Base-by-base conservation (phyloP, 2,888 invertebrate species). In the Cenopis cana region DNA sequence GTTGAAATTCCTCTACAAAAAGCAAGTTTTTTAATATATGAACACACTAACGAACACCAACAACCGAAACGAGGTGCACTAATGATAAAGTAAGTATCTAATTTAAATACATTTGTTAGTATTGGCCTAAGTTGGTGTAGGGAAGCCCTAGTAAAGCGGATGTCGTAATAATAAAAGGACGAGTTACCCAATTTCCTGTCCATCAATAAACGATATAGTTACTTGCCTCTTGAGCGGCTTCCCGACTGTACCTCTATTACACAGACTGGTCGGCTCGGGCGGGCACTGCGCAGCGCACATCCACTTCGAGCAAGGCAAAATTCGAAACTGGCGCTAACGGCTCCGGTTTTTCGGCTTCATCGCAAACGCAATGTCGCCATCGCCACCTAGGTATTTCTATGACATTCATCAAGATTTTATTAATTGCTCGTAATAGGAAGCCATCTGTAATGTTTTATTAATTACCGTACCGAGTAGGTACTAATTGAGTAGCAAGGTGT, bases 131-230 rank as follows among this genome's bases (percentile, higher is more conserved):
- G 6, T 33, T 61, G 20, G 54, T 55, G 46, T 17, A 38, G 54
- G 29, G 38, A 68, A 60, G 68, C 61, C 55, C 18, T 61, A 61
- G 55, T 59, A n/a, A 59, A 52, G 55, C 60, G 18, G 49, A 38
- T 38, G 55, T 61, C 36, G 60, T 71, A 61, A 67, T 29, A 49
- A 67, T 49, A 67, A 67, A 71, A 36, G 55, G 60, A 67, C 33
- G 38, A 71, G 36, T 66, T 71, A 67, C 71, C 71, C 66, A 61
- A 71, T 67, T 71, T 71, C 71, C 71, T 54, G 71, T 55, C 66
- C 54, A 71, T 71, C 66, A 66, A 71, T 71, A 61, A 71, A 55
- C 66, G 49, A 29, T 60, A 65, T 59, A 60, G 60, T 49, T 71
- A 60, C 36, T 59, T 55, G 66, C 36, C 71, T 29, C 46, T 66